Base-by-base conservation (phyloP, 92 coral and sea anemone species). In the Epizoanthus fatuus region DNA sequence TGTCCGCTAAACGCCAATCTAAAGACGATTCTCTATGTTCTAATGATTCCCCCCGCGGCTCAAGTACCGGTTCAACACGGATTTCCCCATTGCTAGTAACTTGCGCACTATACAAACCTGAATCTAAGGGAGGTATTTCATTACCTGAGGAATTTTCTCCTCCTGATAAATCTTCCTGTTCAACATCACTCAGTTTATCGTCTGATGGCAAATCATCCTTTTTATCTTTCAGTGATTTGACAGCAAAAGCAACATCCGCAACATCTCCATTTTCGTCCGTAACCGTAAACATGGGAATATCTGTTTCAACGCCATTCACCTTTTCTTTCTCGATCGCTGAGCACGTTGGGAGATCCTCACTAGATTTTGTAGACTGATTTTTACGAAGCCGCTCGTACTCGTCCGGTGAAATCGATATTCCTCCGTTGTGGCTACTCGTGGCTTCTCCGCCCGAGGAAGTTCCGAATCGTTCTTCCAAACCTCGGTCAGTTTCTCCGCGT, bases 191-290 rank as follows among this genome's bases (percentile, higher is more conserved):
- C 20, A 39, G 3, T 1, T 60, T 16, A 14, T 20, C 60, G 20
- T 25, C 4, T 16, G 58, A 54, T 14, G 63, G 10, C 15, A 25
- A 59, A 17, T 16, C 13, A 9, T 17, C 29, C 17, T 25, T 77
- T 19, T 77, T 56, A 66, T 13, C 39, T 63, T 32, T 66, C 37
- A 4, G 70, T 62, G 65, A 40, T 38, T 60, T 42, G 10, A 2
- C 40, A 20, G 80, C 71, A 65, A 68, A 86, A 19, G 44, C 68
- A 3, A 84, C 79, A 56, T 94, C 88, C 29, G 72, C 88, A 0
- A 52, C 68, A 25, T 86, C 86, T 42, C 94, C 99, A 90, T 92
- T 86, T 75, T 93, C 97, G 65, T 95, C 93, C 1, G 98, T 93
- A 53, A 93, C 89, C 86, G 74, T 87, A 52, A 97, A 71, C 75